Evolutionary conservation across 2,888 invertebrate genomes (phyloP).

Genomic region (Lasioglossum vierecki): DNA sequence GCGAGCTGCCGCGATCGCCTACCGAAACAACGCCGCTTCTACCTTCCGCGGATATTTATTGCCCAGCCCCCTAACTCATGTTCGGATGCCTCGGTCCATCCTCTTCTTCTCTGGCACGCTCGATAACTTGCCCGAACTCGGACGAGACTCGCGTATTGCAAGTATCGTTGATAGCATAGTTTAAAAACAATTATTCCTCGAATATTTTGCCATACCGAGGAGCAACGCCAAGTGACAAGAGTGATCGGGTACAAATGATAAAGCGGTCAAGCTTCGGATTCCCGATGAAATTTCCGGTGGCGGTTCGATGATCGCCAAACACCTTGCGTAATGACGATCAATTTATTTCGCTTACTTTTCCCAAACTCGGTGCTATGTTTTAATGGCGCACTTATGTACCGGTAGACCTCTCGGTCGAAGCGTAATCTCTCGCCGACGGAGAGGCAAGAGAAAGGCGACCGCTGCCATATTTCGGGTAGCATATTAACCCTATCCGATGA

Average conservation of each 20-base stretch:
- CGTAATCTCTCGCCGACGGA: constrained; percentile 59
- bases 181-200: too few relatives aligned
- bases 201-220: background rate
- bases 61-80: constrained; percentile 39
- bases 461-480: constrained; percentile 71
- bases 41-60: constrained; percentile 64
- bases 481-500: constrained; percentile 75
- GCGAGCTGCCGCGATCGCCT: constrained; percentile 28
- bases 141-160: too few relatives aligned
- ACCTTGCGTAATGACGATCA: background rate
- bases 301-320: constrained; percentile 1
- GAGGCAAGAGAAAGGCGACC: constrained; percentile 2
- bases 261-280: constrained; percentile 3
- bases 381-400: constrained; percentile 35
- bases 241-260: background rate
- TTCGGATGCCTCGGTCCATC: constrained; percentile 1
- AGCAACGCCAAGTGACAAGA: background rate
- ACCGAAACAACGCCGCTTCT: constrained; percentile 50
- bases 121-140: too few relatives aligned
- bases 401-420: constrained; percentile 17
- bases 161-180: too few relatives aligned
- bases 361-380: constrained; percentile 30
- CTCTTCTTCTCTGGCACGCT: background rate
- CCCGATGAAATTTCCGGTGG: background rate
- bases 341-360: constrained; percentile 13